Base-by-base conservation (phyloP, 1,140 invertebrate species). In the Habropoda laboriosa region DNA sequence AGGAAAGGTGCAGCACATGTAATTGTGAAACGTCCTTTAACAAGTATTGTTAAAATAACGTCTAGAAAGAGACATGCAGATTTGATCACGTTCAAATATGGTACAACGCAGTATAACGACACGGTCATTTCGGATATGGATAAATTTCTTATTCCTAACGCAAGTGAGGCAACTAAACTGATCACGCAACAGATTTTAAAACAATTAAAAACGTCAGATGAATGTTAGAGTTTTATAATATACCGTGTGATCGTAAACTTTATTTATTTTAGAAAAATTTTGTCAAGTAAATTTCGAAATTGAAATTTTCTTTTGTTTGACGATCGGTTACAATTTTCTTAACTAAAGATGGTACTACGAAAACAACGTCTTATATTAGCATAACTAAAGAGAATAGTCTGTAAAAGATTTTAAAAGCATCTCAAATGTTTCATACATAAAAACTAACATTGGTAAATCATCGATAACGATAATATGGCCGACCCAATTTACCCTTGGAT, bases 81-180 rank as follows among this genome's bases (percentile, higher is more conserved):
- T 91, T 93, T 99, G 76, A 99, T 99, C 78, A 99, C 98, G 5
- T 99, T 99, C 90, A 98, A 98, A 91, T 98, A 98, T 90, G 97
- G 97, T 21, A 94, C 95, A 40, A 90, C 87, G 45, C 95, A 95
- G 61, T 94, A 95, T 87, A 96, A 96, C 40, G 96, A 97, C 77
- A 95, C 95, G 32, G 92, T 96, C 64, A 96, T 97, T 67, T 95
- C 95, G 0, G 97, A 98, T 92, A 96, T 98, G 95, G 98, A 99
- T 93, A 95, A 96, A 81, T 98, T 99, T 94, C 93, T 98, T 67
- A 98, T 99, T 89, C 97, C 97, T 18, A 96, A 98, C 90, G 97
- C 98, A n/a, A 95, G 95, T 66, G 96, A 97, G 92, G 98, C 97
- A 16, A 98, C 97, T 3, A 97, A 97, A 94, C 93, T 97, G 18